phyloP scores from a whole-genome alignment of 2,888 invertebrate species.

The Campoletis raptor region DNA sequence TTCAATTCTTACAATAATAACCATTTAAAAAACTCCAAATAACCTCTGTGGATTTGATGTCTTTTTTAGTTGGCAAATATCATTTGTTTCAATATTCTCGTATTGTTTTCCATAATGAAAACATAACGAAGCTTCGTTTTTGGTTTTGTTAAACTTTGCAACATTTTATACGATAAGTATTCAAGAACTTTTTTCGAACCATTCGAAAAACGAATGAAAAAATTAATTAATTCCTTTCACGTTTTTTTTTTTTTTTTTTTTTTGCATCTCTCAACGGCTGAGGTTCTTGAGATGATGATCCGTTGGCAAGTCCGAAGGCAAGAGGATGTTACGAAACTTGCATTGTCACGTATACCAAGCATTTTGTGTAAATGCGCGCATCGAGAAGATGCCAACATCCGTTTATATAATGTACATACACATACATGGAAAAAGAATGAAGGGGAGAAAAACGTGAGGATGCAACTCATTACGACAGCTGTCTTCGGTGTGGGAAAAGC shows the following conservation, averaged over 20 bases:
- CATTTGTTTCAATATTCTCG: background rate
- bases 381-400: conserved; percentile 32
- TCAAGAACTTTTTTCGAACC: background rate
- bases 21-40: too few relatives aligned
- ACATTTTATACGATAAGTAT: background rate
- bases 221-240: background rate
- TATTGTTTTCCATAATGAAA: background rate
- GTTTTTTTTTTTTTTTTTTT: conserved; percentile 23
- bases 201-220: conserved; percentile 3
- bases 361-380: conserved; percentile 60
- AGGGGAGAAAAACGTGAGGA: conserved; percentile 80
- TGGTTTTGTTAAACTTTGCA: background rate
- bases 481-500: conserved; percentile 82
- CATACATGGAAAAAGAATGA: conserved; percentile 54
- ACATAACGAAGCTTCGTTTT: conserved; percentile 11
- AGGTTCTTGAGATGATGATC: conserved; percentile 58
- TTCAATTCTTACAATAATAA: background rate
- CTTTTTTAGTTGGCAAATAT: background rate
- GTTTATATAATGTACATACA: conserved; percentile 26
- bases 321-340: conserved; percentile 65
- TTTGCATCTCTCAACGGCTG: conserved; percentile 42
- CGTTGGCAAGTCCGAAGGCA: conserved; percentile 53
- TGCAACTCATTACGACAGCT: conserved; percentile 85
- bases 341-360: conserved; percentile 78
- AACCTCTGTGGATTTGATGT: background rate